phyloP scores from a whole-genome alignment of 2,888 invertebrate genomes.

The Lucinisca nassula region DNA sequence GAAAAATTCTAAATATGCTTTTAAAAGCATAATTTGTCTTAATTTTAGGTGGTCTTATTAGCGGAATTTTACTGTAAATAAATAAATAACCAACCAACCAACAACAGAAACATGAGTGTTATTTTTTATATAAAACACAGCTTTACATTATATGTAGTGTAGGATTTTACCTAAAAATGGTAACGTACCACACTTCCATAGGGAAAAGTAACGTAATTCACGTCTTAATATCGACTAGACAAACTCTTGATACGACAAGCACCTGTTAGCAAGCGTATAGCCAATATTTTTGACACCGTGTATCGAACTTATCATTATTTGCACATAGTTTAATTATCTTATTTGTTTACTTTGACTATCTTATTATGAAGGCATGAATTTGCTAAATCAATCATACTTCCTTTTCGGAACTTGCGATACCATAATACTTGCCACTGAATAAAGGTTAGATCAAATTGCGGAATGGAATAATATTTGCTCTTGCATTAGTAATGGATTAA shows the following conservation, averaged over 20 bases:
- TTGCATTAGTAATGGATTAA: neutral
- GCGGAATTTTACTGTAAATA: too few species aligned
- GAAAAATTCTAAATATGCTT: too few species aligned
- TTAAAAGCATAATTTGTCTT: too few species aligned
- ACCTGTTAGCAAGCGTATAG: neutral
- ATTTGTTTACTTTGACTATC: conserved; percentile 45
- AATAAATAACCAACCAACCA: too few species aligned
- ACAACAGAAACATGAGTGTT: too few species aligned
- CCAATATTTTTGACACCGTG: conserved; percentile 6
- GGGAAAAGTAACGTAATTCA: too few species aligned
- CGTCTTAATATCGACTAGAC: neutral
- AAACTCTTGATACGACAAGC: neutral
- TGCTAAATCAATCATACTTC: neutral
- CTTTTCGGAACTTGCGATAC: neutral
- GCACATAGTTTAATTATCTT: conserved; percentile 66
- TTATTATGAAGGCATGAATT: conserved; percentile 9
- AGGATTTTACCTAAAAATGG: too few species aligned
- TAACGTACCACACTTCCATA: too few species aligned
- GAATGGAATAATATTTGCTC: neutral
- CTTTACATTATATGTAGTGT: too few species aligned
- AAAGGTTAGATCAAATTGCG: neutral
- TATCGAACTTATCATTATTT: conserved; percentile 34
- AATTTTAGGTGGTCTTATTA: too few species aligned
- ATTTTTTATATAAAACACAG: too few species aligned
- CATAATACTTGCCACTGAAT: neutral